Conservation (phyloP, 2,113 vertebrate genomes). For the Craseonycteris thonglongyai region DNA sequence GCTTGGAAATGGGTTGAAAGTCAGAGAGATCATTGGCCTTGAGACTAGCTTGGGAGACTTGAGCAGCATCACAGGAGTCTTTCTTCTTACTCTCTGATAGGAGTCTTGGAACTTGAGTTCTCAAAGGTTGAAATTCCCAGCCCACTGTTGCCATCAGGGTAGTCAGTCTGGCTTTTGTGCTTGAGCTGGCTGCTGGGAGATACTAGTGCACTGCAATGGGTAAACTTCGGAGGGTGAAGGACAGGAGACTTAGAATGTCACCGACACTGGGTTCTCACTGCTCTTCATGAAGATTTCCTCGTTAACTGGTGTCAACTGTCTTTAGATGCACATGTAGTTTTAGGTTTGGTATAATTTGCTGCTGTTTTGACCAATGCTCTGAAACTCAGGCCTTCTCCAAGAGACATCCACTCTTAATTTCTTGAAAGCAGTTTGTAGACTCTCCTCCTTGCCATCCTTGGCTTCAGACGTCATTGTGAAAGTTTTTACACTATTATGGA, state of each 20-base stretch:
- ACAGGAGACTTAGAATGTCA: slow-evolving; percentile 96
- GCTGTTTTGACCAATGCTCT: slow-evolving; percentile 78
- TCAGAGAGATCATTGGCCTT: slow-evolving; percentile 80
- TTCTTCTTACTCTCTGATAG: slow-evolving; percentile 51
- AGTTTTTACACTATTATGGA: slow-evolving; percentile 60
- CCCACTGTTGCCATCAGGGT: slow-evolving; percentile 66
- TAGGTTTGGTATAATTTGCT: slow-evolving; percentile 87
- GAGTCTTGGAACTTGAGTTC: slow-evolving; percentile 48
- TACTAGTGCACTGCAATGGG: slow-evolving; percentile 87
- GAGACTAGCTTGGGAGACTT: slow-evolving; percentile 63
- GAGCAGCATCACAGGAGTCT: slow-evolving; percentile 57
- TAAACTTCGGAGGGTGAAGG: slow-evolving; percentile 94
- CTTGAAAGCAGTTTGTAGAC: slow-evolving; percentile 96
- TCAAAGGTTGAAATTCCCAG: slow-evolving; percentile 63
- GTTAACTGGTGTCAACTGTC: slow-evolving; percentile 95
- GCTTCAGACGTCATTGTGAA: slow-evolving; percentile 90
- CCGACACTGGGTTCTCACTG: slow-evolving; percentile 87
- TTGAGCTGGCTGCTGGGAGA: slow-evolving; percentile 80
- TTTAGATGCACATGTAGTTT: slow-evolving; percentile 84
- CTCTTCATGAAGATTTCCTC: slow-evolving; percentile 89
- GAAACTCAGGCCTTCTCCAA: slow-evolving; percentile 80
- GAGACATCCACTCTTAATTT: slow-evolving; percentile 92
- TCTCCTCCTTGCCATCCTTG: slow-evolving; percentile 94
- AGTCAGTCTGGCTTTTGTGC: slow-evolving; percentile 82
- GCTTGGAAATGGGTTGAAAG: slow-evolving; percentile 87